A percentile compares a stretch with the other conserved stretches of the same genome.
phyloP scores from a whole-genome alignment of 2,113 vertebrate genomes.

The Zapus hudsonius region DNA sequence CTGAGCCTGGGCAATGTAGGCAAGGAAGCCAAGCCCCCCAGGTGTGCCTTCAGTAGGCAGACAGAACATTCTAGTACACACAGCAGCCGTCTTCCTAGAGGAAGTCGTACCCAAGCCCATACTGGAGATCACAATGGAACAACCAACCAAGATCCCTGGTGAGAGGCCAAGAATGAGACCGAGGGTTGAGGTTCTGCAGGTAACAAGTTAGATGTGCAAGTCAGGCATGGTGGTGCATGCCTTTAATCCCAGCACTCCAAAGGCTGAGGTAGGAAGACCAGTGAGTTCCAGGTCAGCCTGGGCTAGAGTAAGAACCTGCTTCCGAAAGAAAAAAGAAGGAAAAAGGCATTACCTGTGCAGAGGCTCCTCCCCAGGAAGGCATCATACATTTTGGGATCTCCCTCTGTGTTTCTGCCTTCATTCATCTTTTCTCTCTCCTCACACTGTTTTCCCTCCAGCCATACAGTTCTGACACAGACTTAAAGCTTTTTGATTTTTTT shows the following conservation, averaged over 20 bases:
- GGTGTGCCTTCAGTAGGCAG: neutral
- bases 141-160: neutral
- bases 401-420: neutral
- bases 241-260: too few relatives aligned
- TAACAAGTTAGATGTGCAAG: neutral
- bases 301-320: too few relatives aligned
- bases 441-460: neutral
- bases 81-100: neutral
- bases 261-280: too few relatives aligned
- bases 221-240: too few relatives aligned
- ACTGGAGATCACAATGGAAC: neutral
- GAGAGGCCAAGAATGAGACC: neutral
- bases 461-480: neutral
- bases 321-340: too few relatives aligned
- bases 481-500: too few relatives aligned
- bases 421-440: neutral
- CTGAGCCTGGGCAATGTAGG: fast-evolving
- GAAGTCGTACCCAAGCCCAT: neutral
- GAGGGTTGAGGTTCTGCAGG: neutral
- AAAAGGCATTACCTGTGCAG: neutral
- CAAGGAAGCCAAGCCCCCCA: fast-evolving
- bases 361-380: neutral
- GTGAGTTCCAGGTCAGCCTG: too few relatives aligned
- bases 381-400: neutral
- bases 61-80: too few relatives aligned